phyloP scores from a whole-genome alignment of 2,888 invertebrate species.

The Octodonta nipae region DNA sequence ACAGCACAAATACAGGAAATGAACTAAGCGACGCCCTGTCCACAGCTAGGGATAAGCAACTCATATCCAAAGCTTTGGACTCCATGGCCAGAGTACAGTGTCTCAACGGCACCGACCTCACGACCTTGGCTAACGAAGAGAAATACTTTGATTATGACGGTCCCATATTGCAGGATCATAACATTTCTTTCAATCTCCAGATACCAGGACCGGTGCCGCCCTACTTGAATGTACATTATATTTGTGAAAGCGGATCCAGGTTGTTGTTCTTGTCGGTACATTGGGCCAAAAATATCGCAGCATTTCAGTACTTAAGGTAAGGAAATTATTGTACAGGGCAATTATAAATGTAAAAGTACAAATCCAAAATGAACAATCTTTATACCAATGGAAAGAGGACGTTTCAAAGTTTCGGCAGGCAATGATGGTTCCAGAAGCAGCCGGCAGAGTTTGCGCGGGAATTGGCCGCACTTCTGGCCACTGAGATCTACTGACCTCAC shows the following conservation, averaged over 20 bases:
- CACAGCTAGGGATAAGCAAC: conserved; percentile 46
- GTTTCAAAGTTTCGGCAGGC: neutral
- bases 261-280: conserved; percentile 80
- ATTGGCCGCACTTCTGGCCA: too few relatives aligned
- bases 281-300: conserved; percentile 76
- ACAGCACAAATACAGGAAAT: conserved; percentile 37
- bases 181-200: conserved; percentile 62
- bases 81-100: conserved; percentile 44
- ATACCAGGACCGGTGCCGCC: conserved; percentile 68
- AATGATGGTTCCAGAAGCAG: too few relatives aligned
- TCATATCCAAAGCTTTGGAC: conserved; percentile 56
- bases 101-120: conserved; percentile 29
- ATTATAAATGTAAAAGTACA: neutral
- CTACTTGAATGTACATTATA: conserved; percentile 86
- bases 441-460: too few relatives aligned
- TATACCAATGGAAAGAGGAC: neutral
- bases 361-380: too few relatives aligned
- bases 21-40: conserved; percentile 48
- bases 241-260: conserved; percentile 88
- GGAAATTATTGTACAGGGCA: too few relatives aligned
- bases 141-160: conserved; percentile 40
- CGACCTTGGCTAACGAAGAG: conserved; percentile 25
- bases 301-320: conserved; percentile 67
- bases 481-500: too few relatives aligned
- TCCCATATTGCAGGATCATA: conserved; percentile 53